Percentiles rank a stretch among this genome's conserved stretches.
Conservation (phyloP, 2,888 invertebrate species). For the Machimus rusticus region DNA sequence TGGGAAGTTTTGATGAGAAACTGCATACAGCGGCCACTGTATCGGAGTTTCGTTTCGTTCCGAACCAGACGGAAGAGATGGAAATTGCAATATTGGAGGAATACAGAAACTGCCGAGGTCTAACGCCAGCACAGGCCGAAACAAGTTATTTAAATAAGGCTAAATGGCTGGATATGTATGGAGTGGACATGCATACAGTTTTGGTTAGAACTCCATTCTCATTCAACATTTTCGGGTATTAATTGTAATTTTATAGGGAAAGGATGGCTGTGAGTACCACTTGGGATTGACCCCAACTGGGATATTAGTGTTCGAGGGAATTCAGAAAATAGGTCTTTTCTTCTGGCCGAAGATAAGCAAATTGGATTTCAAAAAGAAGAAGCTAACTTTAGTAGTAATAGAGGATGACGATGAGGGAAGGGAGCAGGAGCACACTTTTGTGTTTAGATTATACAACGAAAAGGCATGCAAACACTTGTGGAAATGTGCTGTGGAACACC, state of each 20-base stretch:
- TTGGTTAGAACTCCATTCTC: conserved; percentile 65
- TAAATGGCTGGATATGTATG: conserved; percentile 98
- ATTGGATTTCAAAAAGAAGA: conserved; percentile 97
- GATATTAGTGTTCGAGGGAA: conserved; percentile 96
- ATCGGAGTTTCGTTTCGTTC: conserved; percentile 97
- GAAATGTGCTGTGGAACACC: conserved; percentile 99
- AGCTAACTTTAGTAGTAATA: conserved; percentile 94
- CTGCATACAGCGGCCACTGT: conserved; percentile 95
- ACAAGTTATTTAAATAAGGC: conserved; percentile 93
- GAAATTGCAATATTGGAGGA: conserved; percentile 94
- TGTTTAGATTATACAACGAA: conserved; percentile 93
- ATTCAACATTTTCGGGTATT: neutral
- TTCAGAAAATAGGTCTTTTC: conserved; percentile 96
- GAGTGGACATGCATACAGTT: conserved; percentile 98
- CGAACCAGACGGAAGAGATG: conserved; percentile 95
- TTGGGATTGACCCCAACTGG: conserved; percentile 98
- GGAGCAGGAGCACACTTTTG: conserved; percentile 98
- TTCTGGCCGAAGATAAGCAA: conserved; percentile 99
- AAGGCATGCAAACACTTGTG: conserved; percentile 99
- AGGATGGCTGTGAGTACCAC: conserved; percentile 95
- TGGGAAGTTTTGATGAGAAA: conserved; percentile 94
- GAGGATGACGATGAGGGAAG: conserved; percentile 98
- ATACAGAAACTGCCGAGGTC: conserved; percentile 84
- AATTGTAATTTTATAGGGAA: conserved; percentile 69
- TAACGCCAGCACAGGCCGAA: conserved; percentile 95